Conservation (phyloP, 2,797 vertebrate genomes). For the Peromyscus attwateri region DNA sequence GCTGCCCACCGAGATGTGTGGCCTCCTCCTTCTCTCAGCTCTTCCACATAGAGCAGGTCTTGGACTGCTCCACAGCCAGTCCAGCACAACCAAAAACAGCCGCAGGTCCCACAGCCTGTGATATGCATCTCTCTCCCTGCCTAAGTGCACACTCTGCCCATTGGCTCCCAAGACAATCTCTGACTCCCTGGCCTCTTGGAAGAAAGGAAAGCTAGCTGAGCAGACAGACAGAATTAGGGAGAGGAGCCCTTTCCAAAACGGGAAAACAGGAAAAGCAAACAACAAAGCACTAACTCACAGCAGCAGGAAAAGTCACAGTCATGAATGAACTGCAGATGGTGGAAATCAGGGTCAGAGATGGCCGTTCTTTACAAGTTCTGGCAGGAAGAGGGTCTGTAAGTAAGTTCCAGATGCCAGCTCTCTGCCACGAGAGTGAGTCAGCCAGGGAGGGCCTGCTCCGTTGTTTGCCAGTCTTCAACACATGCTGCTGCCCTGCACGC, state of each 20-base stretch:
- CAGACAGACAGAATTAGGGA: neutral
- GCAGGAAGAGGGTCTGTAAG: neutral
- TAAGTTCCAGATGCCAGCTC: neutral
- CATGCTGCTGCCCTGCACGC: neutral
- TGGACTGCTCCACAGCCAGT: too few relatives aligned
- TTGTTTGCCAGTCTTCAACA: neutral
- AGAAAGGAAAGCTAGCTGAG: neutral
- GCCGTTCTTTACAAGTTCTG: neutral
- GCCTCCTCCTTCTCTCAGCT: neutral
- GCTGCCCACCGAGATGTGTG: neutral
- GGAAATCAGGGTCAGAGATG: neutral
- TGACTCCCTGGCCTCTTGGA: too few relatives aligned
- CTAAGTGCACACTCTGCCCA: too few relatives aligned
- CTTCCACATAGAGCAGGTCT: neutral
- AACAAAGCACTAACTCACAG: neutral
- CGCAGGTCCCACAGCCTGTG: neutral
- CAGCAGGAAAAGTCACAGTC: neutral
- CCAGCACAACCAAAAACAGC: neutral
- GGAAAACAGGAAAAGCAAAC: neutral
- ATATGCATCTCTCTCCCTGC: neutral
- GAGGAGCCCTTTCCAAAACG: neutral
- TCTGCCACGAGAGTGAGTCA: too few relatives aligned
- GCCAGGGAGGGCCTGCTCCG: neutral
- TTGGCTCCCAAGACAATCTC: neutral
- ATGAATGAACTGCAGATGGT: neutral